These are phyloP conservation scores for Cryptoleucopteryx plumbea DNA, from an alignment of 2,113 vertebrate genomes.

Conservation along the genomic window DNA sequence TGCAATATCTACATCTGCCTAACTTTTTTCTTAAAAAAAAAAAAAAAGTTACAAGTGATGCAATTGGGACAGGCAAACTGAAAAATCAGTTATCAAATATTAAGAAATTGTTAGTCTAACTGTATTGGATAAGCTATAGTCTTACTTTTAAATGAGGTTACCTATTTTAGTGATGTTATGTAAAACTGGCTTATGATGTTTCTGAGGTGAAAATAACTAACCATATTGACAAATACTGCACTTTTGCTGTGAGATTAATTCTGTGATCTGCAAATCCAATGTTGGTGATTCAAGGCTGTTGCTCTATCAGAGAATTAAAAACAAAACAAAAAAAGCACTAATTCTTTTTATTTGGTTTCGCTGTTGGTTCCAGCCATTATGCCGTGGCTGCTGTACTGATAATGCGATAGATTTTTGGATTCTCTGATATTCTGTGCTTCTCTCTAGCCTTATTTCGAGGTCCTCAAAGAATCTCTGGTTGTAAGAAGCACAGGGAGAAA, in stretches of 20 bases:
- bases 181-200: neutral
- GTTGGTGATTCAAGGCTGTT: slow-evolving; percentile 1
- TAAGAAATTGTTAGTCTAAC: neutral
- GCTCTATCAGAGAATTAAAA: neutral
- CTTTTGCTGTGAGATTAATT: neutral
- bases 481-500: neutral
- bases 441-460: neutral
- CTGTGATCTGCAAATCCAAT: neutral
- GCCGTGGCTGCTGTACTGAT: neutral
- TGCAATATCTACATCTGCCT: neutral
- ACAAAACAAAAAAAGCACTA: neutral
- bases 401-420: neutral
- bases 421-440: neutral
- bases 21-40: neutral
- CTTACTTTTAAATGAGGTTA: neutral
- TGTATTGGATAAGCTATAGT: neutral
- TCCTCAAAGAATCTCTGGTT: neutral
- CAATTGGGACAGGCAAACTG: neutral
- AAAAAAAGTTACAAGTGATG: neutral
- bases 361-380: neutral
- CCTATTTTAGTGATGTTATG: neutral
- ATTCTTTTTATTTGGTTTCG: neutral
- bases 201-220: neutral
- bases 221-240: neutral
- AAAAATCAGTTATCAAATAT: neutral